Conservation (phyloP, 2,797 vertebrate species). For the Intellagama lesueurii region DNA sequence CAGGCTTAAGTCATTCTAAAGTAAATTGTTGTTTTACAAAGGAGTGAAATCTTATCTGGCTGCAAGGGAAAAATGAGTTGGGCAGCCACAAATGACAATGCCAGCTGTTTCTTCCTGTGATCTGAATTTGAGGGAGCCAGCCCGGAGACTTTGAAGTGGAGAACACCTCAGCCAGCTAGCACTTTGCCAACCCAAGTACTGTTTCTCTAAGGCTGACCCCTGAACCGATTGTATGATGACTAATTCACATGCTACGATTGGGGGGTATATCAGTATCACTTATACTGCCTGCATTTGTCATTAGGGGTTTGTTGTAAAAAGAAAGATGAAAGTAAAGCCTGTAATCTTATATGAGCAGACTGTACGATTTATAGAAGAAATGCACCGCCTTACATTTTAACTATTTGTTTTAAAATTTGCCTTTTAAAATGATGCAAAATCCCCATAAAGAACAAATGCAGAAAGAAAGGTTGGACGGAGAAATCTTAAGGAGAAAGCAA, state of each 20-base stretch:
- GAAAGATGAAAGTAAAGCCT: slow-evolving; percentile 83
- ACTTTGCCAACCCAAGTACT: slow-evolving; percentile 80
- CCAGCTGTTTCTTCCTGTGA: slow-evolving; percentile 85
- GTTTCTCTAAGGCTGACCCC: slow-evolving; percentile 88
- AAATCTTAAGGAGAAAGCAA: neutral
- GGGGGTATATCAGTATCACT: slow-evolving; percentile 82
- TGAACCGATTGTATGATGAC: slow-evolving; percentile 87
- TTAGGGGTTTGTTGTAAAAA: slow-evolving; percentile 84
- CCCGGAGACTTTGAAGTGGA: slow-evolving; percentile 82
- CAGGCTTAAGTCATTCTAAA: slow-evolving; percentile 83
- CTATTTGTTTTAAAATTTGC: slow-evolving; percentile 67
- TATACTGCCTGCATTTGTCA: slow-evolving; percentile 83
- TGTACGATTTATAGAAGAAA: slow-evolving; percentile 72
- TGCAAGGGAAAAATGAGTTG: slow-evolving; percentile 66
- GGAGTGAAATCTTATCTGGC: slow-evolving; percentile 84
- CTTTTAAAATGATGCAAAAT: slow-evolving; percentile 55
- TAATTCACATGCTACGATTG: slow-evolving; percentile 85
- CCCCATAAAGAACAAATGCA: slow-evolving; percentile 39
- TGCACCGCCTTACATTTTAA: slow-evolving; percentile 64
- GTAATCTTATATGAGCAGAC: slow-evolving; percentile 82
- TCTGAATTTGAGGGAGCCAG: slow-evolving; percentile 72
- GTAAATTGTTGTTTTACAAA: slow-evolving; percentile 83
- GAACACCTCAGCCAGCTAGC: slow-evolving; percentile 75
- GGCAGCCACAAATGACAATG: slow-evolving; percentile 80
- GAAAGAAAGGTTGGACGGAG: neutral